Evolutionary conservation across 2,888 invertebrate species (phyloP).

Genomic region (Caenorhabditis auriculariae): DNA sequence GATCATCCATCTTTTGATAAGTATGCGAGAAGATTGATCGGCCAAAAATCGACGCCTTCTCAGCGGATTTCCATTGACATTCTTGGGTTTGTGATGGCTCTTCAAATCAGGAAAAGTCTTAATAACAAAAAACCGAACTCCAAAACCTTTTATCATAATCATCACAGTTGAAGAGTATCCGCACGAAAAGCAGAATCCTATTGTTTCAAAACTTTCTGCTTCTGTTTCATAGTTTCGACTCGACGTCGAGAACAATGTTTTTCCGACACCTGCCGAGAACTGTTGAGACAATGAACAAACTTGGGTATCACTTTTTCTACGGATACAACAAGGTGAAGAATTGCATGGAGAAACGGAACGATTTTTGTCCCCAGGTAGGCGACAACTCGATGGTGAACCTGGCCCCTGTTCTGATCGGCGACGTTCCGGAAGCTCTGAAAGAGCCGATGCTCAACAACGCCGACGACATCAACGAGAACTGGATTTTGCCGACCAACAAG

Average conservation of each 20-base stretch:
- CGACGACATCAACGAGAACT: constrained; percentile 36
- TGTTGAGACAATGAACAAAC: constrained; percentile 70
- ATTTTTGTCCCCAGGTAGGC: constrained; percentile 65
- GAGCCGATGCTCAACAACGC: constrained; percentile 26
- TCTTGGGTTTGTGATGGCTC: constrained; percentile 13
- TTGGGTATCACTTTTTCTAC: constrained; percentile 77
- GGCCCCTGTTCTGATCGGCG: constrained; percentile 78
- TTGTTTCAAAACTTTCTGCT: too few relatives aligned
- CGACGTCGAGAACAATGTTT: constrained; percentile 49
- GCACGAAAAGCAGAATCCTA: too few relatives aligned
- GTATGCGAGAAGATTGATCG: constrained; percentile 13
- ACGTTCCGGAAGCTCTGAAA: constrained; percentile 26
- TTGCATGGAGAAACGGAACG: neutral
- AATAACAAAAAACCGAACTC: too few relatives aligned
- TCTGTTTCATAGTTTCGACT: constrained; percentile 33
- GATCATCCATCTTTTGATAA: constrained; percentile 13
- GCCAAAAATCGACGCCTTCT: neutral
- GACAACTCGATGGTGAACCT: constrained; percentile 92
- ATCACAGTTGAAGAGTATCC: too few relatives aligned
- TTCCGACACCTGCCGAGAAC: constrained; percentile 64
- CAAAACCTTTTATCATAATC: too few relatives aligned
- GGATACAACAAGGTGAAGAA: constrained; percentile 84
- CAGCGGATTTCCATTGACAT: constrained; percentile 33
- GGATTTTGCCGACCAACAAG: constrained; percentile 31
- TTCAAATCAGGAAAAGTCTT: neutral